Conservation (phyloP, 2,888 invertebrate species). For the Epirrhoe tristata region DNA sequence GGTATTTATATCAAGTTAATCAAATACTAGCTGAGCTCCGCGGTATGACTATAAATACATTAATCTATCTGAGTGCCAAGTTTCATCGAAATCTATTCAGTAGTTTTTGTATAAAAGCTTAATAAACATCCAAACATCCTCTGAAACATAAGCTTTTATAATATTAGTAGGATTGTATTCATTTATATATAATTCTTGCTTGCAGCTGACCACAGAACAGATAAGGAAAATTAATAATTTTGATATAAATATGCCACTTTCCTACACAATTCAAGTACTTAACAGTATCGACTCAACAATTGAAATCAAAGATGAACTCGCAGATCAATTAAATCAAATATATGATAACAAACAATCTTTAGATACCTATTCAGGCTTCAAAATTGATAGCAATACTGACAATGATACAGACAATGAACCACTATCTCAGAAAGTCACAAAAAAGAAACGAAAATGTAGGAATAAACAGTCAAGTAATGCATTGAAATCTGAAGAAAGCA, state of each 20-base stretch:
- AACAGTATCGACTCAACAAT: constrained; percentile 20
- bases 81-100: too few species aligned
- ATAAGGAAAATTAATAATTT: constrained; percentile 42
- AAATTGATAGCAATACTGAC: constrained; percentile 19
- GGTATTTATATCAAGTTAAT: constrained; percentile 12
- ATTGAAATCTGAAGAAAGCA: constrained; percentile 5
- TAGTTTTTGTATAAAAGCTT: too few species aligned
- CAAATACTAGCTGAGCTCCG: too few species aligned
- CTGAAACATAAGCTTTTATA: too few species aligned
- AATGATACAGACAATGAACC: constrained; percentile 36
- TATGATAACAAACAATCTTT: constrained; percentile 19
- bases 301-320: constrained; percentile 27
- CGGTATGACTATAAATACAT: too few species aligned
- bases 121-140: too few species aligned
- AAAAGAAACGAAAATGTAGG: constrained; percentile 23
- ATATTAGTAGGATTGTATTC: too few species aligned
- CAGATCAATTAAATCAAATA: not conserved
- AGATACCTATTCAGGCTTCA: constrained; percentile 6
- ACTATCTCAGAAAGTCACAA: constrained; percentile 28
- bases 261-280: constrained; percentile 25
- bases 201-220: constrained; percentile 49
- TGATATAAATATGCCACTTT: constrained; percentile 22
- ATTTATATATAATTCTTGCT: too few species aligned
- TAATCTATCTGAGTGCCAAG: too few species aligned
- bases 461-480: constrained; percentile 30